phyloP scores from a whole-genome alignment of 2,113 vertebrate species.

The Triplophysa tibetana region DNA sequence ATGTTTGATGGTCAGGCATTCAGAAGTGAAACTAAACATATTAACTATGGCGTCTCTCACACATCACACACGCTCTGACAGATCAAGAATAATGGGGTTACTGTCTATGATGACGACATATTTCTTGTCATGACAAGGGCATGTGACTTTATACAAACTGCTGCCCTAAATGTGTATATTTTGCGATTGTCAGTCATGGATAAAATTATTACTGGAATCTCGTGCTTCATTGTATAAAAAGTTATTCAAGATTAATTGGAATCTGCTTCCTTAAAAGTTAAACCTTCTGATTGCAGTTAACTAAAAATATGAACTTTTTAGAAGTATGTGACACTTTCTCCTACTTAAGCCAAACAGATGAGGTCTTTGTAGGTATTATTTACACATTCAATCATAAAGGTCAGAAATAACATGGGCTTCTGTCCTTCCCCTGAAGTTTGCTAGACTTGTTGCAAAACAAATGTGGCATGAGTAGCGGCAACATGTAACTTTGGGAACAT shows the following conservation, averaged over 20 bases:
- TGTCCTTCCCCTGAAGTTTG: background rate
- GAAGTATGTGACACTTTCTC: no score
- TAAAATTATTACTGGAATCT: background rate
- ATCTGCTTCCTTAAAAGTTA: background rate
- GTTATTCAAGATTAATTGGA: background rate
- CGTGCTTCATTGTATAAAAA: background rate
- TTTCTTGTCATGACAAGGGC: background rate
- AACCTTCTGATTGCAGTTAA: background rate
- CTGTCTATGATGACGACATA: background rate
- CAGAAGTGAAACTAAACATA: background rate
- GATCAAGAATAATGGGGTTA: background rate
- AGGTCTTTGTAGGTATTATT: background rate
- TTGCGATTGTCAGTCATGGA: background rate
- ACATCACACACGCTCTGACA: background rate
- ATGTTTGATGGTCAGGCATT: background rate
- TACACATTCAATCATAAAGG: background rate
- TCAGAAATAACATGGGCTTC: background rate
- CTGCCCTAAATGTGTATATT: background rate
- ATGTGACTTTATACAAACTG: constrained; percentile 1
- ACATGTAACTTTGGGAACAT: constrained; percentile 26
- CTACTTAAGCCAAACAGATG: background rate
- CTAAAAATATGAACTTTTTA: no score
- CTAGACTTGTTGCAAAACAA: background rate
- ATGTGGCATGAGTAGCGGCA: background rate
- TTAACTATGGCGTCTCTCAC: background rate